These are phyloP conservation scores for Cuniculus paca DNA, from an alignment of 2,797 vertebrate genomes.

Conservation along the genomic window DNA sequence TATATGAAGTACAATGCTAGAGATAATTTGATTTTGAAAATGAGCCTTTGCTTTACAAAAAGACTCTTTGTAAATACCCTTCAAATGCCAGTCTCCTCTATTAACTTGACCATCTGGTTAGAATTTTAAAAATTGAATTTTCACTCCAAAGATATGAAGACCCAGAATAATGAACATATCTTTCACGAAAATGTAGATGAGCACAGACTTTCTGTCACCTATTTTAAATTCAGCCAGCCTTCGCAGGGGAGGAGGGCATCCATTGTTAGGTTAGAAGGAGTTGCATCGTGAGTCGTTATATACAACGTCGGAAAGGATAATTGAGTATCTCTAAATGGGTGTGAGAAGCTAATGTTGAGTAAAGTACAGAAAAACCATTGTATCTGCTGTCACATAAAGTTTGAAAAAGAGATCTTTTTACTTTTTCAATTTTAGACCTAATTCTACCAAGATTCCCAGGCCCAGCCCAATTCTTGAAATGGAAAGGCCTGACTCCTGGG, in stretches of 20 bases:
- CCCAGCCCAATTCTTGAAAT: not conserved
- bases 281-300: not conserved
- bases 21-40: constrained; percentile 65
- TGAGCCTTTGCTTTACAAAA: constrained; percentile 40
- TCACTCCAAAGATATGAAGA: constrained; percentile 45
- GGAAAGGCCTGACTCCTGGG: not conserved
- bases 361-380: not conserved
- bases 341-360: not conserved
- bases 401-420: not conserved
- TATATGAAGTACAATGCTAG: not conserved
- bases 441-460: not conserved
- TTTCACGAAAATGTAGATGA: constrained; percentile 28
- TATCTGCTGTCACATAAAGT: not conserved
- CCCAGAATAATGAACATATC: constrained; percentile 42
- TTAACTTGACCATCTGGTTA: constrained; percentile 71
- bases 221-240: not conserved
- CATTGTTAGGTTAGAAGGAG: not conserved
- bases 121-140: constrained; percentile 67
- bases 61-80: constrained; percentile 56
- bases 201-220: not conserved
- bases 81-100: constrained; percentile 60
- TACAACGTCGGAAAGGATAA: not conserved
- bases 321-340: not conserved
- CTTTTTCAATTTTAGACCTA: constrained; percentile 4
- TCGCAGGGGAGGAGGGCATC: not conserved